Evolutionary conservation across 2,113 vertebrate genomes (phyloP).

Genomic region (Mobula birostris): DNA sequence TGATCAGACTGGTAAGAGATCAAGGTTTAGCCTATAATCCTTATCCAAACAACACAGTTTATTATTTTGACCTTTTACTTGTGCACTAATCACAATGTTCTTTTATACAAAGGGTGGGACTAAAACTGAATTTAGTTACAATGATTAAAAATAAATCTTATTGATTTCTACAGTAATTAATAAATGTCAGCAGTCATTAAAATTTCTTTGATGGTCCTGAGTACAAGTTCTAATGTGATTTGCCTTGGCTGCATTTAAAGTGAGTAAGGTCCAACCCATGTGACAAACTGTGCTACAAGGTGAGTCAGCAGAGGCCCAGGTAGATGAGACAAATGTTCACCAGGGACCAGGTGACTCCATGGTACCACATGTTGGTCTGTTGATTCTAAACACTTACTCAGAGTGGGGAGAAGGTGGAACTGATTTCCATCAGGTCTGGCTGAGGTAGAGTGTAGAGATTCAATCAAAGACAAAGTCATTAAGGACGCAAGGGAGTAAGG

Average conservation of each 20-base stretch:
- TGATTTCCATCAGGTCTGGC: background rate
- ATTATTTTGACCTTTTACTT: slow-evolving; percentile 25
- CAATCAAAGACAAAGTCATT: background rate
- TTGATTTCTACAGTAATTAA: background rate
- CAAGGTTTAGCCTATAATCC: slow-evolving; percentile 4
- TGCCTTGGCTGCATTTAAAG: background rate
- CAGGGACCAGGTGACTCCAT: background rate
- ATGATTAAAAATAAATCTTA: background rate
- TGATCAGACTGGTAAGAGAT: slow-evolving; percentile 2
- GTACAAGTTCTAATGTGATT: background rate
- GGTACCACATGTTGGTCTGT: background rate
- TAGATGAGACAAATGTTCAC: background rate
- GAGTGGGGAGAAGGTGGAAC: background rate
- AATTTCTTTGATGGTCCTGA: background rate
- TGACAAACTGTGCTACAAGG: background rate
- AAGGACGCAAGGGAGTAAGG: background rate
- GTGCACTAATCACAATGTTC: background rate
- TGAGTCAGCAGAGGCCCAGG: background rate
- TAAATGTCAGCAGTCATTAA: background rate
- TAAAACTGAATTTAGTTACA: background rate
- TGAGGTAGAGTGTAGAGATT: background rate
- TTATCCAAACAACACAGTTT: slow-evolving; percentile 11
- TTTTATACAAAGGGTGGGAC: background rate
- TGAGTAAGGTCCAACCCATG: background rate
- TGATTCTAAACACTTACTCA: background rate